phyloP scores from a whole-genome alignment of 2,113 vertebrate species.

The Caloenas nicobarica region DNA sequence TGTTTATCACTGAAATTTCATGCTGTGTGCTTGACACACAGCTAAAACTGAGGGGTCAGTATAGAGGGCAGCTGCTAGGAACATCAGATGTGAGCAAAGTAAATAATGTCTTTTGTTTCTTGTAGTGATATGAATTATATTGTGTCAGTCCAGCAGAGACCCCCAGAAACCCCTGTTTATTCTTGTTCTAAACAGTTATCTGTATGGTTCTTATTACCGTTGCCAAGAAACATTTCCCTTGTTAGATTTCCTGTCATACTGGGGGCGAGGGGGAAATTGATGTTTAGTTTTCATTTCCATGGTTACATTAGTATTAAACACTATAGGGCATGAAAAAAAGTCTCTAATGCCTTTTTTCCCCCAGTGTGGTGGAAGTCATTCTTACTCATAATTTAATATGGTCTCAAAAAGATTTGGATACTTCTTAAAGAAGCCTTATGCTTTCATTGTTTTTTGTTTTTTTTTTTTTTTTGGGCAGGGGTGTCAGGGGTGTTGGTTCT shows the following conservation, averaged over 20 bases:
- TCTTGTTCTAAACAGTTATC: neutral
- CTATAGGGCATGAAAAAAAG: no score
- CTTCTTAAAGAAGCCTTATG: neutral
- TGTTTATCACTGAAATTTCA: neutral
- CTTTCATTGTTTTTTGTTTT: neutral
- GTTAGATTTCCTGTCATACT: neutral
- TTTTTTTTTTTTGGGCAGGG: neutral
- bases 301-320: neutral
- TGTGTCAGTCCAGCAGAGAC: neutral
- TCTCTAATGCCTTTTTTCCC: neutral
- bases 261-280: neutral
- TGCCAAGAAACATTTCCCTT: neutral
- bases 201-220: neutral
- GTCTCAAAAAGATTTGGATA: neutral
- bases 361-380: rapidly evolving
- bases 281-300: neutral
- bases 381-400: neutral
- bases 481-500: neutral
- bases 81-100: neutral
- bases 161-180: neutral
- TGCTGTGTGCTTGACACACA: neutral
- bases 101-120: neutral
- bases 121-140: neutral
- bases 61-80: neutral
- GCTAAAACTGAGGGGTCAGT: neutral